Base-by-base conservation (phyloP, 2,113 vertebrate genomes). In the Megaptera novaeangliae region DNA sequence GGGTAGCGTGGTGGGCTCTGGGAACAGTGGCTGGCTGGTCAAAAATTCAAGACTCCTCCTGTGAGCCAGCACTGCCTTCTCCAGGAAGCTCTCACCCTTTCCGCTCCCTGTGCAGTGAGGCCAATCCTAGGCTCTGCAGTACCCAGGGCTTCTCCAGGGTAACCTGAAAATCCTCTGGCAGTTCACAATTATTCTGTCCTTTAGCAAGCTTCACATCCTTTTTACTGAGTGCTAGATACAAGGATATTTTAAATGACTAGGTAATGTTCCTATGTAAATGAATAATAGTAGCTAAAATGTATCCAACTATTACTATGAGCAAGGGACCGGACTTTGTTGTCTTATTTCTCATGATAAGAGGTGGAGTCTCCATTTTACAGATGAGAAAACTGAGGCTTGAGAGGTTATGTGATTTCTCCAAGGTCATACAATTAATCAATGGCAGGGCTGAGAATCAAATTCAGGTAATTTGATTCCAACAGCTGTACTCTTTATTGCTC, bases 201-300 rank as follows among this genome's bases (percentile, higher is more conserved):
- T 92, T 23, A 77, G 66, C 36, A 82, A 86, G 55, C 72, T 89
- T 89, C 23, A 90, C 15, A n/a, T 82, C 29, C 55, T 69, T 64
- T 69, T 94, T 78, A 69, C 29, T 90, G 88, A 75, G 25, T 71
- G 44, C 68, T 90, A 49, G 84, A 64, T 68, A 59, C 15, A 59
- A 9, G 68, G 59, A 44, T 89, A 71, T 80, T 96, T 90, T 57
- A 88, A 93, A 75, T 69, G 66, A 91, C 64, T 57, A 96, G 71
- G 61, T 77, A 88, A 91, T 71, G 49, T 84, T 72, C 75, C 68
- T 52, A 52, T 52, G 52, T 52, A 18, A 52, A 52, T 23, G 87
- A 95, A 84, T 59, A 88, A 41, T 46, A 93, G 86, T 46, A 39
- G 71, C 15, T 66, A 94, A 91, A 83, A 85, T 49, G 4, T 49